Conservation (phyloP, 2,113 vertebrate species). For the Bungarus multicinctus region DNA sequence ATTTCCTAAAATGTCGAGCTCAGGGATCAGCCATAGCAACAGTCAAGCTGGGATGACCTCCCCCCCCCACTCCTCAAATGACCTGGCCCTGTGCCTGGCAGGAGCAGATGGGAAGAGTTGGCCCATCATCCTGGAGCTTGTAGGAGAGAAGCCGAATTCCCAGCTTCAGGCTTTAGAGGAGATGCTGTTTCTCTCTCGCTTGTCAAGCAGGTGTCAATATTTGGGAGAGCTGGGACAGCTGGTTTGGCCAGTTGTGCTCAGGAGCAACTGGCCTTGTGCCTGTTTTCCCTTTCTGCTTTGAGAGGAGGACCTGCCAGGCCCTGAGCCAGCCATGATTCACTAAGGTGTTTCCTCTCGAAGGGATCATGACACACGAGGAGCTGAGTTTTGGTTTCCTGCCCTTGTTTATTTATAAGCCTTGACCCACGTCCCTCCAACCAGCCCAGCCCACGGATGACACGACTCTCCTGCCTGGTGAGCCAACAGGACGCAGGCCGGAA, state of each 20-base stretch:
- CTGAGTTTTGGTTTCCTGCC: conserved; percentile 7
- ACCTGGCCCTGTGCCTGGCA: neutral
- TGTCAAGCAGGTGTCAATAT: conserved; percentile 6
- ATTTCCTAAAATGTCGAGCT: neutral
- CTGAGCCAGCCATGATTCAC: conserved; percentile 42
- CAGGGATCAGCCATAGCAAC: neutral
- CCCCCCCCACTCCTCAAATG: neutral
- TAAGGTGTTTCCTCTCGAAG: conserved; percentile 11
- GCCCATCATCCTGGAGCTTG: neutral
- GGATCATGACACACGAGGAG: conserved; percentile 18
- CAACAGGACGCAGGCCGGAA: neutral
- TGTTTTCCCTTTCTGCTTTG: conserved; percentile 9
- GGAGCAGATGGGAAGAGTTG: neutral
- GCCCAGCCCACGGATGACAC: neutral
- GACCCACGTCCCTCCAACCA: neutral
- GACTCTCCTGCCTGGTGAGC: neutral
- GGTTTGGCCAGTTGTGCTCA: neutral
- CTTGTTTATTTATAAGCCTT: conserved; percentile 18
- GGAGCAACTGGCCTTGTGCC: neutral
- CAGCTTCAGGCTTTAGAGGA: neutral
- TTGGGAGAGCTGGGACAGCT: conserved; percentile 2
- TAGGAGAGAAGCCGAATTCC: neutral
- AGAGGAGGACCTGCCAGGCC: neutral
- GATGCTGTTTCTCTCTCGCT: neutral
- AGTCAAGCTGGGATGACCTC: neutral